Base-by-base conservation (phyloP, 2,888 invertebrate species). In the Eupeodes luniger region DNA sequence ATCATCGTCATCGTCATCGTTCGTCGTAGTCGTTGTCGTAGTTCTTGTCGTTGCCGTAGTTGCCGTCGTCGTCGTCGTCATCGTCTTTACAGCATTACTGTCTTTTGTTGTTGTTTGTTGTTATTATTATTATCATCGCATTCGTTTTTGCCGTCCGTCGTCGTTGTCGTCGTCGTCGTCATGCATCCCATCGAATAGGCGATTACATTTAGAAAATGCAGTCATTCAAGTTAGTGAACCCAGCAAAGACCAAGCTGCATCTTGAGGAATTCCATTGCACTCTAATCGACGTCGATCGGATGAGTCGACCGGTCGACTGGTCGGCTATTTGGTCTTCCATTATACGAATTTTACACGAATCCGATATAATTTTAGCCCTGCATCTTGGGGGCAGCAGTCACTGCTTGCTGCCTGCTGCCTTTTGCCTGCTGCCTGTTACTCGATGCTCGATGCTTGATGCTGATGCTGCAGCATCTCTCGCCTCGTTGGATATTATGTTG, bases 201-300 rank as follows among this genome's bases (percentile, higher is more conserved):
- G 87, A 83, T 80, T 87, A 69, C 83, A 87, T 87, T 83, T 87
- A 87, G 80, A 87, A 87, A 87, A 87, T 87, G 87, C 87, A 84
- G 87, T 87, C 87, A 87, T 80, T 87, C 87, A 84, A 87, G 87
- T 87, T 87, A 84, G 67, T 77, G 85, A 81, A 62, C 84, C 79
- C 79, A 27, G 27, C 27, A 75, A 70, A 85, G 78, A 78, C 81
- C 75, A 51, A 83, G 72, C 86, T 80, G 40, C 86, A 80, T 27
- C 27, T 27, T 53, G 70, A 80, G 87, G 72, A 87, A 87, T 84
- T 83, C 84, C 84, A 87, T 80, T 87, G 84, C 87, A 87, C 84
- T 84, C 87, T 87, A 87, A 87, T 87, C 84, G 84, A 87, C 84
- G 87, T 84, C 84, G 87, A 84, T 87, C 87, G 80, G 84, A 83